Evolutionary conservation across 2,797 vertebrate species (phyloP).

Genomic region (Sebastes vulpes): DNA sequence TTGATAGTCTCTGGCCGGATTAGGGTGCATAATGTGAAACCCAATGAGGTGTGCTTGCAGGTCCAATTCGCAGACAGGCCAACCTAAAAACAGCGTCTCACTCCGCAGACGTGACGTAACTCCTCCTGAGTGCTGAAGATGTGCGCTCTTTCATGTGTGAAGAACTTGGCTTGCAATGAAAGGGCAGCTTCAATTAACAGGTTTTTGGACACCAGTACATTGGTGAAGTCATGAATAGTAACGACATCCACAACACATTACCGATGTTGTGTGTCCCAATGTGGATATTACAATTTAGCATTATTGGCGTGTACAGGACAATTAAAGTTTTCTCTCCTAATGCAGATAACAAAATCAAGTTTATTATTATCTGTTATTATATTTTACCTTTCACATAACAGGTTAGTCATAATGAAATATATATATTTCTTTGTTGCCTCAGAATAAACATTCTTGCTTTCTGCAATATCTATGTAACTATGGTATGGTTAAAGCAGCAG

Average conservation of each 20-base stretch:
- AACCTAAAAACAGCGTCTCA: conserved; percentile 47
- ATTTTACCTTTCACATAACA: neutral
- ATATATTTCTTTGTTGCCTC: neutral
- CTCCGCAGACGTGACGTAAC: conserved; percentile 72
- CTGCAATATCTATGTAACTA: neutral
- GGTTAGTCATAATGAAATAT: neutral
- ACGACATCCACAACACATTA: conserved; percentile 24
- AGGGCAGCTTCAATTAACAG: conserved; percentile 55
- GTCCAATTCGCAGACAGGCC: conserved; percentile 50
- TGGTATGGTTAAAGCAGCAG: neutral
- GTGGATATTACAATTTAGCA: conserved; percentile 15
- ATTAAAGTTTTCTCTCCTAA: conserved; percentile 29
- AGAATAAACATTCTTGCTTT: neutral
- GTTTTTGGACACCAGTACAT: conserved; percentile 46
- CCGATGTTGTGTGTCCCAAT: conserved; percentile 12
- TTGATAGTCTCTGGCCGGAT: conserved; percentile 71
- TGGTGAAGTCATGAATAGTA: conserved; percentile 47
- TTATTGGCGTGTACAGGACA: conserved; percentile 22
- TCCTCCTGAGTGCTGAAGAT: conserved; percentile 50
- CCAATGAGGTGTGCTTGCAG: conserved; percentile 62
- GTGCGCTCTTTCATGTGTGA: conserved; percentile 58
- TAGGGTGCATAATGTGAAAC: conserved; percentile 70
- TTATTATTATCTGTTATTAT: neutral
- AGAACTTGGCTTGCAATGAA: conserved; percentile 58
- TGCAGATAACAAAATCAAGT: neutral